Conservation (phyloP, 2,797 vertebrate genomes). For the Meda fulgida region DNA sequence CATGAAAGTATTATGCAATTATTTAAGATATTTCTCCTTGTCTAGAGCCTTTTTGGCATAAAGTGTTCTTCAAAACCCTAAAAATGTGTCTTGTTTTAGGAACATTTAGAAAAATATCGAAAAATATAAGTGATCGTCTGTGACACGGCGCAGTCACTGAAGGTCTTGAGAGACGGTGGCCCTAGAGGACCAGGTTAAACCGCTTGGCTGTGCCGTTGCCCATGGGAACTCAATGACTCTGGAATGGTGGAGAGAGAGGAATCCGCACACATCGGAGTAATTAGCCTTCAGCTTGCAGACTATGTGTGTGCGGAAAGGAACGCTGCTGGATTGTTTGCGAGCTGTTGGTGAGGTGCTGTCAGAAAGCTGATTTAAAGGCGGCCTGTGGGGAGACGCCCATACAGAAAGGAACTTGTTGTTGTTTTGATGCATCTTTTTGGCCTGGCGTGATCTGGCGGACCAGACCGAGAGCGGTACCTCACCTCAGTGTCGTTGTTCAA, state of each 20-base stretch:
- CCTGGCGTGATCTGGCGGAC: conserved; percentile 27
- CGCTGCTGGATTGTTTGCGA: conserved; percentile 61
- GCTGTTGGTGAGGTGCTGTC: conserved; percentile 69
- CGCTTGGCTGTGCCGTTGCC: conserved; percentile 49
- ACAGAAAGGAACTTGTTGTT: conserved; percentile 61
- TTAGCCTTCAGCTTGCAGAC: conserved; percentile 40
- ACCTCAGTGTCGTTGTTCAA: conserved; percentile 98
- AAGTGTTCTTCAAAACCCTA: neutral
- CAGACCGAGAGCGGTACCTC: conserved; percentile 53
- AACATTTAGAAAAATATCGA: neutral
- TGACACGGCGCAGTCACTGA: conserved; percentile 4
- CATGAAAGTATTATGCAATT: neutral
- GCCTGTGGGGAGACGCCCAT: conserved; percentile 76
- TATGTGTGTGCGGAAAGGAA: conserved; percentile 52
- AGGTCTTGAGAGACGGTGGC: conserved; percentile 47
- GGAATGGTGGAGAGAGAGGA: conserved; percentile 50
- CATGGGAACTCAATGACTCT: conserved; percentile 56
- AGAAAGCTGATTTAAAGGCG: conserved; percentile 74
- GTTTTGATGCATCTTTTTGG: conserved; percentile 57
- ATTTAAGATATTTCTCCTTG: neutral
- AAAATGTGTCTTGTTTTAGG: neutral
- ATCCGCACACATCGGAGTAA: conserved; percentile 58
- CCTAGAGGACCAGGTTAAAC: conserved; percentile 58
- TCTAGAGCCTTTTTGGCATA: neutral
- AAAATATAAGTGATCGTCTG: neutral